These are phyloP conservation scores for Marmota flaviventris DNA, from an alignment of 2,113 vertebrate genomes.

Conservation along the genomic window DNA sequence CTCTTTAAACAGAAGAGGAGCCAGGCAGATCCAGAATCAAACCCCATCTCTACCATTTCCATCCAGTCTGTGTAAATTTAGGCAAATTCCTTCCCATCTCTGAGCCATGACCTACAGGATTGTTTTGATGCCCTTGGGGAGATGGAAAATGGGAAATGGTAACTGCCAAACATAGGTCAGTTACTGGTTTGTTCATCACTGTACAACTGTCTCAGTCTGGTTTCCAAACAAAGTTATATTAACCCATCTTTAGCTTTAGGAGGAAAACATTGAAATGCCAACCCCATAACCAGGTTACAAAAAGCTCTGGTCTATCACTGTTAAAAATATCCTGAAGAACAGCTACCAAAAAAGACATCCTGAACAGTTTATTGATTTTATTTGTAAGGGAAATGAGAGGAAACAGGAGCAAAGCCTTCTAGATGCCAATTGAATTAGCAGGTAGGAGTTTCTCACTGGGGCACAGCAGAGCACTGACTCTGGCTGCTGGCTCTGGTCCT, in stretches of 20 bases:
- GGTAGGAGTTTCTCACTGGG: not conserved
- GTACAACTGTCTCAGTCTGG: not conserved
- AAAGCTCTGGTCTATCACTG: conserved; percentile 16
- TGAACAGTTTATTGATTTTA: conserved; percentile 42
- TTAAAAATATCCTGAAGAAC: not conserved
- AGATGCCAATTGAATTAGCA: not conserved
- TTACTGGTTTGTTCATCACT: not conserved
- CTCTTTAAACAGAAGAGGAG: not conserved
- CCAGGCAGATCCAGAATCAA: not conserved
- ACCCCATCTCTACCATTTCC: not conserved
- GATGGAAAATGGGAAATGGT: not conserved
- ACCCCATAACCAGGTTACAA: not conserved
- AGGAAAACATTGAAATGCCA: not conserved
- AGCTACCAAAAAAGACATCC: not conserved
- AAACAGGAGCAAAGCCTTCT: not conserved
- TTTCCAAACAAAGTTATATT: not conserved
- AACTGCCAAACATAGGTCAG: not conserved
- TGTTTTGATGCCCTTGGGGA: not conserved
- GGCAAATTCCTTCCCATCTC: not conserved
- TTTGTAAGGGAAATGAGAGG: conserved; percentile 21
- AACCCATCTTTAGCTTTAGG: not conserved
- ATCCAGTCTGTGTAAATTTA: not conserved
- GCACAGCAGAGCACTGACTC: no score
- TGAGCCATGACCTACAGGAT: not conserved
- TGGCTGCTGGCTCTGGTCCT: not conserved